phyloP scores from a whole-genome alignment of 2,888 invertebrate species.

The Synanthedon tipuliformis region DNA sequence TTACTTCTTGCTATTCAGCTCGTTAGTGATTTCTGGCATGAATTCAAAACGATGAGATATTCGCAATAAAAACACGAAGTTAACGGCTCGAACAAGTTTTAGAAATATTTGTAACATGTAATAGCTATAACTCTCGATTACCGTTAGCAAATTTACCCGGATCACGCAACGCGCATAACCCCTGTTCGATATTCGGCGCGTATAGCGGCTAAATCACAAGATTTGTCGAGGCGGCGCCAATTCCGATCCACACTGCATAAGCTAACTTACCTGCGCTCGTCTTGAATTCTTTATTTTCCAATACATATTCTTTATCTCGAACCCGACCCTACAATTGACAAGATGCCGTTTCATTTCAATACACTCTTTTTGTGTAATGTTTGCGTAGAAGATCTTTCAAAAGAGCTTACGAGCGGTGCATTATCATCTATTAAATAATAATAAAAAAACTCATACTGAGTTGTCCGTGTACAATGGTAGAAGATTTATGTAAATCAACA shows the following conservation, averaged over 20 bases:
- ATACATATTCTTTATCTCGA: too few relatives aligned
- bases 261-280: constrained; percentile 53
- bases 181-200: constrained; percentile 63
- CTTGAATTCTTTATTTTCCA: constrained; percentile 66
- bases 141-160: constrained; percentile 59
- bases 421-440: too few relatives aligned
- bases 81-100: background rate
- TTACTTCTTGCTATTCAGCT: background rate
- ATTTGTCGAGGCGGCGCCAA: constrained; percentile 59
- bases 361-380: too few relatives aligned
- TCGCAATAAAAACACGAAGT: constrained; percentile 10
- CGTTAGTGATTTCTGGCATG: background rate
- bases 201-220: constrained; percentile 67
- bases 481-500: too few relatives aligned
- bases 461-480: too few relatives aligned
- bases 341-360: too few relatives aligned
- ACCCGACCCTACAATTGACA: too few relatives aligned
- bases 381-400: too few relatives aligned
- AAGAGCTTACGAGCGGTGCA: too few relatives aligned
- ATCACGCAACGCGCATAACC: constrained; percentile 60
- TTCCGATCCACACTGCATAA: constrained; percentile 54
- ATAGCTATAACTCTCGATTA: constrained; percentile 57
- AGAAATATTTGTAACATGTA: background rate
- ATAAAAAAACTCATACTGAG: too few relatives aligned
- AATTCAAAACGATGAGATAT: background rate